Conservation (phyloP, 2,797 vertebrate species). For the Myiothlypis chrysogaster region DNA sequence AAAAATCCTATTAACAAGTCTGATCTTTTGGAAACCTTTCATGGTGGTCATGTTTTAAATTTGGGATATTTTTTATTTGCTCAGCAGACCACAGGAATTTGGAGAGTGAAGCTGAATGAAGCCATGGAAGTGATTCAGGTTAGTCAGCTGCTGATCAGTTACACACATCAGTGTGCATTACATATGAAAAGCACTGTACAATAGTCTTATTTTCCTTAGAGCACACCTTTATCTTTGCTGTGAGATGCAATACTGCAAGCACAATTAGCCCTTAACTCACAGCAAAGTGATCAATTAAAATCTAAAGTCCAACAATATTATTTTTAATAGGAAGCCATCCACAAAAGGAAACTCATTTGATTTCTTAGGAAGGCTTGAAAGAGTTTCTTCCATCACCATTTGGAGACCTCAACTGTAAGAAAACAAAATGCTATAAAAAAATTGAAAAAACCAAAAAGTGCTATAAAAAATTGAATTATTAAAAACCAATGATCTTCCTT, state of each 20-base stretch:
- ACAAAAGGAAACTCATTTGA: background rate
- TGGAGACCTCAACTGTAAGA: background rate
- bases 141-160: background rate
- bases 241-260: background rate
- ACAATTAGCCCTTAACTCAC: constrained; percentile 19
- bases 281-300: constrained; percentile 5
- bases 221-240: background rate
- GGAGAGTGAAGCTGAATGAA: constrained; percentile 45
- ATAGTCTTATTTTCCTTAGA: background rate
- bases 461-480: background rate
- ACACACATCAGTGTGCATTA: background rate
- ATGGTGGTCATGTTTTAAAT: constrained; percentile 57
- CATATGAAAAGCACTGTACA: background rate
- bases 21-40: constrained; percentile 47
- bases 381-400: background rate
- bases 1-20: constrained; percentile 19
- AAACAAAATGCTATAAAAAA: background rate
- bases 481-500: background rate
- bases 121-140: constrained; percentile 40
- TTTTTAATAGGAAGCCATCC: background rate
- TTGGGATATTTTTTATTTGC: constrained; percentile 58
- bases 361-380: background rate
- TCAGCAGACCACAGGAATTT: constrained; percentile 44
- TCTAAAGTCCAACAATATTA: background rate
- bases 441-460: background rate